Conservation (phyloP, 2,888 invertebrate species). For the Escarpia spicata region DNA sequence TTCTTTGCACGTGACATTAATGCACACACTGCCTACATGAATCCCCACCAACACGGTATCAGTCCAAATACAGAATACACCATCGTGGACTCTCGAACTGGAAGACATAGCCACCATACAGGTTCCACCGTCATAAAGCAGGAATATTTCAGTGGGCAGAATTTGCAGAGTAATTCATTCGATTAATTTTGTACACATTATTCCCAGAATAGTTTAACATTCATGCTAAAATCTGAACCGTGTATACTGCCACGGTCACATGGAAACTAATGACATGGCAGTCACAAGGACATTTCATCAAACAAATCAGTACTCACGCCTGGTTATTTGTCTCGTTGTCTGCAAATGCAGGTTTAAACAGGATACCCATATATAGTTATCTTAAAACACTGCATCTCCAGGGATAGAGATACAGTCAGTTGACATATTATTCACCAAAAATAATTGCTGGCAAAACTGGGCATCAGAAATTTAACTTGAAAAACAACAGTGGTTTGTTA, state of each 20-base stretch:
- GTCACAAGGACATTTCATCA: neutral
- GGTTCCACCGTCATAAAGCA: neutral
- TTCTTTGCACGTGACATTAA: neutral
- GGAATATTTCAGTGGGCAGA: neutral
- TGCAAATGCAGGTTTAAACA: neutral
- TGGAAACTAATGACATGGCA: neutral
- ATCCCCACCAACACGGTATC: neutral
- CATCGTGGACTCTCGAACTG: neutral
- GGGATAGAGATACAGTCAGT: neutral
- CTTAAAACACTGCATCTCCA: neutral
- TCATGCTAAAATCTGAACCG: neutral
- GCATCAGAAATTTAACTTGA: neutral
- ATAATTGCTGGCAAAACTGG: neutral
- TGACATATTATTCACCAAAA: neutral
- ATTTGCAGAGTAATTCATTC: neutral
- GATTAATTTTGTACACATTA: conserved; percentile 13
- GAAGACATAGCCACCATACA: neutral
- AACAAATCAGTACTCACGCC: neutral
- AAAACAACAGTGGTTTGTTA: too few relatives aligned
- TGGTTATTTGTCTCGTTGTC: neutral
- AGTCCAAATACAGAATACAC: neutral
- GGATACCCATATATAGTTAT: neutral
- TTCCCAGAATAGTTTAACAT: neutral
- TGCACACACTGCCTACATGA: neutral
- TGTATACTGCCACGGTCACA: neutral